Evolutionary conservation across 1,140 invertebrate genomes (phyloP).

Genomic region (Rhopalosiphum maidis): DNA sequence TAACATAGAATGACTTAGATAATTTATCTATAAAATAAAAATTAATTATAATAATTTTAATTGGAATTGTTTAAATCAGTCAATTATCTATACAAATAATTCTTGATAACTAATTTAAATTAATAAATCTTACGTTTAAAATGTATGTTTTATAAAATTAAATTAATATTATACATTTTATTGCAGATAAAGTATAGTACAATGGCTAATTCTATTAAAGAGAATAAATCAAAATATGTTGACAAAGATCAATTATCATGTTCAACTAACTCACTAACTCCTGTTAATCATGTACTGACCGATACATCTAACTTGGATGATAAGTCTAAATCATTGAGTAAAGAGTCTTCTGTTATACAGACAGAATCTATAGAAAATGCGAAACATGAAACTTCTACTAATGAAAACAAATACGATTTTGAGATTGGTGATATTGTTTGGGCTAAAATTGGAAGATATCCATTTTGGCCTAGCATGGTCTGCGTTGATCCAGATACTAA

Average conservation of each 20-base stretch:
- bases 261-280: neutral
- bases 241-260: neutral
- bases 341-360: neutral
- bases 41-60: no score
- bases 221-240: neutral
- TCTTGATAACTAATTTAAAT: no score
- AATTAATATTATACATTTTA: neutral
- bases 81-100: no score
- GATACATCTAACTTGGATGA: neutral
- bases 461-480: conserved; percentile 82
- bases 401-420: conserved; percentile 61
- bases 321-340: neutral
- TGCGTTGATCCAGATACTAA: conserved; percentile 70
- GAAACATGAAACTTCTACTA: neutral
- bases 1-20: neutral
- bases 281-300: neutral
- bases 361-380: neutral
- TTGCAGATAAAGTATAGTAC: neutral
- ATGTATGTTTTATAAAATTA: no score
- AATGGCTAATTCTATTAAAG: neutral
- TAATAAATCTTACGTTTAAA: no score
- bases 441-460: conserved; percentile 75
- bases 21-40: neutral
- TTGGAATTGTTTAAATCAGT: no score
- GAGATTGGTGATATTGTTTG: conserved; percentile 75